Evolutionary conservation across 2,888 invertebrate genomes (phyloP).

Genomic region (Podotricha telesiphe): DNA sequence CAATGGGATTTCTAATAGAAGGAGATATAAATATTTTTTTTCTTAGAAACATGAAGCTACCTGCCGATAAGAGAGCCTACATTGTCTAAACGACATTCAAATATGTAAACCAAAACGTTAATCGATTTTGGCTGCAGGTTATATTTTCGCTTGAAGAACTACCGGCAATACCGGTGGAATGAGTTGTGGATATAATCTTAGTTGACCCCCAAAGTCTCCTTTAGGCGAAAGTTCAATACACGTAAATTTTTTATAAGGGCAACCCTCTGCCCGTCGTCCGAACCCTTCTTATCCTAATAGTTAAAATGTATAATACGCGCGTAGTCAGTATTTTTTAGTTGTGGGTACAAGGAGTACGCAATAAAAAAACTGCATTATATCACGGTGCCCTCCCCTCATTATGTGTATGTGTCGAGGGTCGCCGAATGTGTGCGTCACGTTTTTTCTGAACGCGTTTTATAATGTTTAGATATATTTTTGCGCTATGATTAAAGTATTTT

Average conservation of each 20-base stretch:
- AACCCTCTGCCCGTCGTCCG: constrained; percentile 68
- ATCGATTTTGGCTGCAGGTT: neutral
- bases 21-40: constrained; percentile 82
- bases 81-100: constrained; percentile 69
- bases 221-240: constrained; percentile 65
- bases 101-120: constrained; percentile 68
- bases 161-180: neutral
- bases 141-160: constrained; percentile 1
- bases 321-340: constrained; percentile 73
- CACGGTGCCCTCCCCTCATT: constrained; percentile 79
- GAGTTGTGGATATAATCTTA: constrained; percentile 19
- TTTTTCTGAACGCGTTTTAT: constrained; percentile 51
- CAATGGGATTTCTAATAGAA: constrained; percentile 82
- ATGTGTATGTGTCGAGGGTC: constrained; percentile 67
- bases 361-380: constrained; percentile 84
- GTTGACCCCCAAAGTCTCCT: constrained; percentile 33
- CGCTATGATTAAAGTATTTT: constrained; percentile 42
- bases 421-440: constrained; percentile 55
- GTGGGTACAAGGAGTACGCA: constrained; percentile 78
- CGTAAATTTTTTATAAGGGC: constrained; percentile 78
- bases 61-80: constrained; percentile 80
- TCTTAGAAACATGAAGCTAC: constrained; percentile 79
- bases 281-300: constrained; percentile 81
- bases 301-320: constrained; percentile 78
- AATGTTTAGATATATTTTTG: constrained; percentile 38